Evolutionary conservation across 92 coral and sea anemone genomes (phyloP).

Genomic region (Porites cylindrica): DNA sequence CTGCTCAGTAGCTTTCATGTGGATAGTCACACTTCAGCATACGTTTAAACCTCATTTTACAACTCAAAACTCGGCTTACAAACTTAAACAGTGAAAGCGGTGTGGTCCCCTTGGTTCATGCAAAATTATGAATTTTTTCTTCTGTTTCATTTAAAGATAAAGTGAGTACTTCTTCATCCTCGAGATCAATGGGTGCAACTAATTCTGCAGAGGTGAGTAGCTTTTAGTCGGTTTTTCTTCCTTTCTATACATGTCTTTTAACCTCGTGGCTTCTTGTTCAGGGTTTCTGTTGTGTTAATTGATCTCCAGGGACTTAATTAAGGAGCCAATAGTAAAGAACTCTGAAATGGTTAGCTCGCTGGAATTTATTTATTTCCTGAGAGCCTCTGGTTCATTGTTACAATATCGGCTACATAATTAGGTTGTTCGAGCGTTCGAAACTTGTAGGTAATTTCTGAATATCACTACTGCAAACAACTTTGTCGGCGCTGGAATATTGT

Average conservation of each 20-base stretch:
- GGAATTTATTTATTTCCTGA: slow-evolving; percentile 1
- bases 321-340: slow-evolving; percentile 23
- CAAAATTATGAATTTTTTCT: neutral
- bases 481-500: no score
- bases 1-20: no score
- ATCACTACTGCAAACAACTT: no score
- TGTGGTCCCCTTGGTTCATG: neutral
- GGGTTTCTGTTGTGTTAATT: slow-evolving; percentile 25
- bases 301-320: slow-evolving; percentile 21
- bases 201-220: slow-evolving; percentile 30
- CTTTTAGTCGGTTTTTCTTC: no score
- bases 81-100: neutral
- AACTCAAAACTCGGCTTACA: neutral
- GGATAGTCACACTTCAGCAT: no score
- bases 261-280: slow-evolving; percentile 27
- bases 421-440: neutral
- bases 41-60: neutral
- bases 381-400: slow-evolving; percentile 32
- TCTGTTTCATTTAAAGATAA: slow-evolving; percentile 28
- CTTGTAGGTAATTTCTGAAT: no score
- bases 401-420: neutral
- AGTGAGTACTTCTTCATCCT: slow-evolving; percentile 6
- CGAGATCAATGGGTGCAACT: slow-evolving; percentile 24
- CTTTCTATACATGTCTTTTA: no score
- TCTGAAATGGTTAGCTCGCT: slow-evolving; percentile 46